These are phyloP conservation scores for Plemyria rubiginata DNA, from an alignment of 2,888 invertebrate genomes.

Conservation along the genomic window DNA sequence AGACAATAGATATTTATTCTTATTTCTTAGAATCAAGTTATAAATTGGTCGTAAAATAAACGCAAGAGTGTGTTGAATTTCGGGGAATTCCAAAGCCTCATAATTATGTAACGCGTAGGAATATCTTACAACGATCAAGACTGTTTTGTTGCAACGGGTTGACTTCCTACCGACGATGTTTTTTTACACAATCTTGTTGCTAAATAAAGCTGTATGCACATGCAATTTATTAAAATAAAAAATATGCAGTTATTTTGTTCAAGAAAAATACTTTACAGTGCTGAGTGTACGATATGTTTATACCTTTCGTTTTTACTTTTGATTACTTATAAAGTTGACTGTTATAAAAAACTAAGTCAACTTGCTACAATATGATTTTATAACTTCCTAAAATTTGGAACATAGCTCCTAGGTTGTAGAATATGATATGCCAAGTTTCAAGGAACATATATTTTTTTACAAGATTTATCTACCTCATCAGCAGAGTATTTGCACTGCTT, in stretches of 20 bases:
- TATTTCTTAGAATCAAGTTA: constrained; percentile 24
- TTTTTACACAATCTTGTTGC: constrained; percentile 85
- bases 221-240: constrained; percentile 37
- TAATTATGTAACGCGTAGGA: constrained; percentile 33
- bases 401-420: no score
- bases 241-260: constrained; percentile 7
- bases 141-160: constrained; percentile 61
- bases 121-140: constrained; percentile 66
- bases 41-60: constrained; percentile 29
- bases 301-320: no score
- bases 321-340: no score
- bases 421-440: no score
- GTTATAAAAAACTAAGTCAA: no score
- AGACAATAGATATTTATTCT: constrained; percentile 31
- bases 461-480: no score
- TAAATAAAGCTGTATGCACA: constrained; percentile 71
- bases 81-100: constrained; percentile 29
- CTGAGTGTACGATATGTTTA: no score
- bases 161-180: constrained; percentile 85
- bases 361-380: no score
- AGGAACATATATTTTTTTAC: no score
- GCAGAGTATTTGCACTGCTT: no score
- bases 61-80: constrained; percentile 19
- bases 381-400: no score
- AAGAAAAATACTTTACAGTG: no score